Conservation (phyloP, 2,113 vertebrate species). For the Prietella phreatophila region DNA sequence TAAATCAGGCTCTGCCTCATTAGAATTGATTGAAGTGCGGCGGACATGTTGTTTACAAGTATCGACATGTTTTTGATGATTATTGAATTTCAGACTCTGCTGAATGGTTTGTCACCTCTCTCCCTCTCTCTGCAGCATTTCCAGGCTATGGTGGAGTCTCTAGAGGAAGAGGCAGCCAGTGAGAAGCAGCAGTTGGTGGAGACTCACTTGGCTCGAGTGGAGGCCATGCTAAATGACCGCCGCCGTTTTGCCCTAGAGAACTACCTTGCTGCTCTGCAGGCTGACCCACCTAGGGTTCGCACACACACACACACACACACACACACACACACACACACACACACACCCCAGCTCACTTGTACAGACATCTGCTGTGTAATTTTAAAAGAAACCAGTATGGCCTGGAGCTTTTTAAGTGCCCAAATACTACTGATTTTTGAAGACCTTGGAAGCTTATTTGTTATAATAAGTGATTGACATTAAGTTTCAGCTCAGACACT, state of each 20-base stretch:
- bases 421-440: too few species aligned
- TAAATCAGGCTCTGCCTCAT: too few species aligned
- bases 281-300: conserved; percentile 69
- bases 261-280: conserved; percentile 91
- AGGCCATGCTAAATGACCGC: conserved; percentile 93
- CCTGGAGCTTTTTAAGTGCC: too few species aligned
- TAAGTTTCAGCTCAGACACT: too few species aligned
- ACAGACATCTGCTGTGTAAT: background rate
- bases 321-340: background rate
- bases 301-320: background rate
- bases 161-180: conserved; percentile 95
- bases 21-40: too few species aligned
- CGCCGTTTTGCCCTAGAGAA: conserved; percentile 92
- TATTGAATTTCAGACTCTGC: too few species aligned
- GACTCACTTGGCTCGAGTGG: conserved; percentile 93
- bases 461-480: too few species aligned
- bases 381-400: too few species aligned
- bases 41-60: too few species aligned
- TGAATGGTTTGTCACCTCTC: too few species aligned
- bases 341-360: background rate
- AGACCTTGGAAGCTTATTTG: too few species aligned
- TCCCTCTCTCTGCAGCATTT: conserved; percentile 77
- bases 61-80: too few species aligned
- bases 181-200: conserved; percentile 98
- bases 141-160: conserved; percentile 92